Conservation (phyloP, 2,113 vertebrate genomes). For the Rhombomys opimus region DNA sequence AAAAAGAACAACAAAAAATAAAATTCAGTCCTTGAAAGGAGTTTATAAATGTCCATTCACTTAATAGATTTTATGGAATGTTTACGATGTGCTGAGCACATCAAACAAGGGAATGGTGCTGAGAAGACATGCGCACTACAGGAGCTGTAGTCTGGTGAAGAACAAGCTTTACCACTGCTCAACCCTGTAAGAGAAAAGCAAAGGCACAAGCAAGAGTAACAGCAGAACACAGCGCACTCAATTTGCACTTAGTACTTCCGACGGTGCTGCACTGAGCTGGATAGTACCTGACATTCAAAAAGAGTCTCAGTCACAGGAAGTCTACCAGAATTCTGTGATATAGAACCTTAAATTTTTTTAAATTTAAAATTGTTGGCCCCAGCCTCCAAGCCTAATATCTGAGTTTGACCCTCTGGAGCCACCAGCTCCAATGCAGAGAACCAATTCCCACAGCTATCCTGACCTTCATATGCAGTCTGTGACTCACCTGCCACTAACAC, state of each 20-base stretch:
- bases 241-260: not conserved
- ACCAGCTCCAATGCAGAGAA: not conserved
- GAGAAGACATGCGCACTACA: not conserved
- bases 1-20: constrained; percentile 34
- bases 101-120: not conserved
- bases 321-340: not conserved
- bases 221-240: not conserved
- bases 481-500: not conserved
- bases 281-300: not conserved
- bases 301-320: not conserved
- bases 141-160: not conserved
- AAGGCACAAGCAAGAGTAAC: not conserved
- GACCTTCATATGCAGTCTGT: not conserved
- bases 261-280: not conserved
- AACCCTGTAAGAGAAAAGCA: not conserved
- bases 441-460: not conserved
- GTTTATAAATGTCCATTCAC: constrained; percentile 25
- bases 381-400: not conserved
- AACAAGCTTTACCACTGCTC: constrained; percentile 1
- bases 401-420: not conserved
- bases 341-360: not conserved
- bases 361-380: no score
- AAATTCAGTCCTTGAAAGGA: constrained; percentile 60
- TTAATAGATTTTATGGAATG: not conserved
- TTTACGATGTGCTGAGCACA: not conserved